phyloP scores from a whole-genome alignment of 2,113 vertebrate species.

The Australoheros scitulus region DNA sequence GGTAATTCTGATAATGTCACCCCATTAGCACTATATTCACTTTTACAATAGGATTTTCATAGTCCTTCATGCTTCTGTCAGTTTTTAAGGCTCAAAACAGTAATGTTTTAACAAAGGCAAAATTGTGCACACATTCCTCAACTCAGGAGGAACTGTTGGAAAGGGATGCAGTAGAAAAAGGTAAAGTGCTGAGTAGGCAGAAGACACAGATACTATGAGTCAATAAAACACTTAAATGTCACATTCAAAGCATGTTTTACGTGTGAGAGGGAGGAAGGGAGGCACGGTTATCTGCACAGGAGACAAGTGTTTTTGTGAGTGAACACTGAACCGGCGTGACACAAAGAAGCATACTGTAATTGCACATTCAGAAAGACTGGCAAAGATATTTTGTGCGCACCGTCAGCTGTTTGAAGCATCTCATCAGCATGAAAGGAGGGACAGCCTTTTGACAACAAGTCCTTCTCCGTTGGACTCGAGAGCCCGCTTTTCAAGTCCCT shows the following conservation, averaged over 20 bases:
- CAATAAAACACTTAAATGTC: slow-evolving; percentile 1
- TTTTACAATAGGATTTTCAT: background rate
- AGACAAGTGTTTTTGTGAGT: slow-evolving; percentile 44
- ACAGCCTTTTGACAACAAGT: slow-evolving; percentile 8
- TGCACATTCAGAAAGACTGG: slow-evolving; percentile 10
- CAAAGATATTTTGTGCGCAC: background rate
- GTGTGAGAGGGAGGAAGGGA: background rate
- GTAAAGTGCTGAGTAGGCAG: background rate
- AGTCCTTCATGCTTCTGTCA: background rate
- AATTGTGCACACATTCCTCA: accelerated
- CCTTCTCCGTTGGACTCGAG: background rate
- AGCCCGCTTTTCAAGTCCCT: background rate
- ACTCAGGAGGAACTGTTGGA: background rate
- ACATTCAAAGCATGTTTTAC: background rate
- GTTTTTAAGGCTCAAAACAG: background rate
- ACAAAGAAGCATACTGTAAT: slow-evolving; percentile 5
- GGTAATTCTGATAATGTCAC: background rate
- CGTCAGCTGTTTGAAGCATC: slow-evolving; percentile 46
- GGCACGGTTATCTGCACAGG: slow-evolving; percentile 29
- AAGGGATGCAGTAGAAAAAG: background rate
- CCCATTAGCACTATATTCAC: background rate
- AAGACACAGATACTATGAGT: background rate
- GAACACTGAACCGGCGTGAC: background rate
- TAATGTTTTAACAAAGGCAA: background rate
- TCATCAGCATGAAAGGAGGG: slow-evolving; percentile 30